Evolutionary conservation across 2,797 vertebrate species (phyloP).

Genomic region (Sebastes umbrosus): DNA sequence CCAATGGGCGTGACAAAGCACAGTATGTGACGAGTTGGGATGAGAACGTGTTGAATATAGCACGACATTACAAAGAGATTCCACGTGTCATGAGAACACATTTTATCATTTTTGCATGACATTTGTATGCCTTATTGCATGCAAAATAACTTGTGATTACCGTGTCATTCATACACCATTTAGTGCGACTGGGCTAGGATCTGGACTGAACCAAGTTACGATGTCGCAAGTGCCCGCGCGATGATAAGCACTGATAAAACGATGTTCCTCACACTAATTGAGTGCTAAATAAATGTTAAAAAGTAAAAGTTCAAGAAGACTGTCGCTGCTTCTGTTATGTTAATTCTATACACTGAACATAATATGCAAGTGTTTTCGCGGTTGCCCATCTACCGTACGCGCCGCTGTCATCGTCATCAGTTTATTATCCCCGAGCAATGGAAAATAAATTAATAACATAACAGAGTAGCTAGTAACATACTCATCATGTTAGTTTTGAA

Average conservation of each 20-base stretch:
- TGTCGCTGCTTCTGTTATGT: background rate
- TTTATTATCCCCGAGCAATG: background rate
- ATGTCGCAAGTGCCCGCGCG: too few species aligned
- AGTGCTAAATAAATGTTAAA: background rate
- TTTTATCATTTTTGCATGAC: background rate
- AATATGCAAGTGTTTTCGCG: background rate
- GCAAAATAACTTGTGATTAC: background rate
- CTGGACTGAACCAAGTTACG: too few species aligned
- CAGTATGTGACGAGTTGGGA: background rate
- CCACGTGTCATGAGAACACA: background rate
- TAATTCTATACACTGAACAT: background rate
- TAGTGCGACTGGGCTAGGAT: background rate
- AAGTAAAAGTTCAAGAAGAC: too few species aligned
- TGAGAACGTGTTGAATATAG: background rate
- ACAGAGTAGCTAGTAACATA: too few species aligned
- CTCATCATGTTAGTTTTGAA: too few species aligned
- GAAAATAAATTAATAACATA: background rate
- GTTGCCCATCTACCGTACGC: background rate
- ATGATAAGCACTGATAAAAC: background rate
- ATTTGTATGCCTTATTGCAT: too few species aligned
- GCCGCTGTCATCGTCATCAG: background rate
- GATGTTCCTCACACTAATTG: background rate
- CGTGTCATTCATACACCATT: background rate
- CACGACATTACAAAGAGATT: background rate
- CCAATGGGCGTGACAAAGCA: too few species aligned